Conservation (phyloP, 2,113 vertebrate species). For the Myiozetetes cayanensis region DNA sequence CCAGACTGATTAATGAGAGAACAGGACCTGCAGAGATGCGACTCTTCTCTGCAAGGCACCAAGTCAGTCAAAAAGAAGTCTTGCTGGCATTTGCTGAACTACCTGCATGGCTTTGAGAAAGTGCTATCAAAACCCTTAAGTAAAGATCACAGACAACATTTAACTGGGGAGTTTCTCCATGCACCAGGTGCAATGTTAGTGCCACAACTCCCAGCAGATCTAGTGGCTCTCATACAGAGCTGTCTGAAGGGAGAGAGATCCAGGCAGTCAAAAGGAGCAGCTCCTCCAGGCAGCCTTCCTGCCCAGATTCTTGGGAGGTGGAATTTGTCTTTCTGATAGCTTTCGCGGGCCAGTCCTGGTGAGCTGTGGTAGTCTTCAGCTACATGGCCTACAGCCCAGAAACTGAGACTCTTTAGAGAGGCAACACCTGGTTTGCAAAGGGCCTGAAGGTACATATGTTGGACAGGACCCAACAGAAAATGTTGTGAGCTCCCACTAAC, state of each 20-base stretch:
- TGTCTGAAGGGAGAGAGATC: not conserved
- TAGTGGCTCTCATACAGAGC: not conserved
- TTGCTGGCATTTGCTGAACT: not conserved
- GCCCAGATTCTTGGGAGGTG: not conserved
- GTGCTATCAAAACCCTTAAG: not conserved
- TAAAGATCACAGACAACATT: not conserved
- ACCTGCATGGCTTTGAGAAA: not conserved
- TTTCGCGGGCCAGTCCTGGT: not conserved
- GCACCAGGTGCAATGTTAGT: not conserved
- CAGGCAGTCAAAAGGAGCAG: not conserved
- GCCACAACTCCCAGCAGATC: not conserved
- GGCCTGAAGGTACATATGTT: not conserved
- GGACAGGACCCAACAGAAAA: not conserved
- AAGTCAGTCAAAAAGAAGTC: not conserved
- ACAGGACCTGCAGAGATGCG: not conserved
- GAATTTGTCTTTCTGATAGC: not conserved
- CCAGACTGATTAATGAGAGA: not conserved
- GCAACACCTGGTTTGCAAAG: not conserved
- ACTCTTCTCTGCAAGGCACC: not conserved
- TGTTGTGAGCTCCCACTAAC: not conserved
- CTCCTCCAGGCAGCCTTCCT: not conserved
- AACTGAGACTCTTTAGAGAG: not conserved
- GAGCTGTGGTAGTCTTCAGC: not conserved
- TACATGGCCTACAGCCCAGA: not conserved
- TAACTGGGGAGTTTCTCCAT: not conserved